Percentiles rank a stretch among this genome's conserved stretches.
These are phyloP conservation scores for Mycetomoellerius zeteki DNA, from an alignment of 1,140 invertebrate genomes.

Conservation along the genomic window DNA sequence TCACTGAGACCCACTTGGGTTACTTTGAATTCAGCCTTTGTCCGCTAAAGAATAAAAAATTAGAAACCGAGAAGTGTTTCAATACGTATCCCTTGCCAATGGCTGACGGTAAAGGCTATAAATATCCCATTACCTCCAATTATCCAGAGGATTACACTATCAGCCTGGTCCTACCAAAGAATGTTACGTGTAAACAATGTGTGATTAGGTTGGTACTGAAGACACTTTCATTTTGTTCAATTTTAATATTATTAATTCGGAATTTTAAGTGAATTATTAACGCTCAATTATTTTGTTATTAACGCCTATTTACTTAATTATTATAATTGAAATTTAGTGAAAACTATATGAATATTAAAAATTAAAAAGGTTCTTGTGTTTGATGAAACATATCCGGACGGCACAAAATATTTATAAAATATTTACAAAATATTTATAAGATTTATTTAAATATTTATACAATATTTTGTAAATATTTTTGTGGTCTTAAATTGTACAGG, in stretches of 20 bases:
- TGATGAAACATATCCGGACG: too few species aligned
- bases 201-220: conserved; percentile 83
- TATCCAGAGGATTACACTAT: conserved; percentile 67
- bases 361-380: too few species aligned
- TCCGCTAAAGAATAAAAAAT: conserved; percentile 82
- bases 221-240: not conserved
- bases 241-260: not conserved
- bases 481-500: too few species aligned
- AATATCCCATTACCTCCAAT: not conserved
- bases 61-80: conserved; percentile 90
- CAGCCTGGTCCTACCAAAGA: conserved; percentile 85
- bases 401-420: too few species aligned
- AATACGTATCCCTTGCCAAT: conserved; percentile 88
- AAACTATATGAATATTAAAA: too few species aligned
- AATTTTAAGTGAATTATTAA: not conserved
- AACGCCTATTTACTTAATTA: too few species aligned
- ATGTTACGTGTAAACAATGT: conserved; percentile 89
- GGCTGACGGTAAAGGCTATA: conserved; percentile 82
- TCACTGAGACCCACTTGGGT: conserved; percentile 90
- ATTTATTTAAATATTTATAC: too few species aligned
- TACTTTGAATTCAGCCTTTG: conserved; percentile 88
- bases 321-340: too few species aligned
- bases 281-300: not conserved
- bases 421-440: too few species aligned
- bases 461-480: too few species aligned